Percentiles rank a stretch among this genome's conserved stretches.
phyloP scores from a whole-genome alignment of 1,140 invertebrate species.

The Drosophila fuyamai region DNA sequence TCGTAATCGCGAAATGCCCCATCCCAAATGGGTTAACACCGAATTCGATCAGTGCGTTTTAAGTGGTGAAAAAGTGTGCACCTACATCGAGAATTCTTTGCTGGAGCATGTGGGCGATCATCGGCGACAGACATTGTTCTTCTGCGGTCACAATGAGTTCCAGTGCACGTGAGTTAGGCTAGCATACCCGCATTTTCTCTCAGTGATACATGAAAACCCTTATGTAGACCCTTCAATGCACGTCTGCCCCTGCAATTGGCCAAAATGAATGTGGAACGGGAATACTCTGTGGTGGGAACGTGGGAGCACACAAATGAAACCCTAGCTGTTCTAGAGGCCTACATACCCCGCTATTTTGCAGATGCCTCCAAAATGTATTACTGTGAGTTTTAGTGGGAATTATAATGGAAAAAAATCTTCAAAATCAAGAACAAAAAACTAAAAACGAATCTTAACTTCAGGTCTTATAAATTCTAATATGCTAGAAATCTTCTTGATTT shows the following conservation, averaged over 20 bases:
- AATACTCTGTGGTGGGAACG: constrained; percentile 94
- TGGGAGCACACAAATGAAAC: constrained; percentile 94
- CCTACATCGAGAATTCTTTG: constrained; percentile 91
- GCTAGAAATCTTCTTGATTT: background rate
- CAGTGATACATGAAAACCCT: background rate
- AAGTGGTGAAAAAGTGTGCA: constrained; percentile 91
- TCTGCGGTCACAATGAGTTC: constrained; percentile 92
- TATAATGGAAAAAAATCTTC: background rate
- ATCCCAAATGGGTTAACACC: constrained; percentile 92
- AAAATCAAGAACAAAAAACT: background rate
- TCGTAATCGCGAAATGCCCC: constrained; percentile 92
- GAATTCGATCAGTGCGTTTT: constrained; percentile 93
- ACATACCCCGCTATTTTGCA: constrained; percentile 92
- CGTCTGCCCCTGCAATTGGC: constrained; percentile 92
- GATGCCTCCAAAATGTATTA: constrained; percentile 92
- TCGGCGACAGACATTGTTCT: constrained; percentile 90
- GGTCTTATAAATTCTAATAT: too few species aligned
- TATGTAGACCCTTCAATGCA: constrained; percentile 92
- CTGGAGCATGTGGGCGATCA: constrained; percentile 94
- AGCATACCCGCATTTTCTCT: background rate
- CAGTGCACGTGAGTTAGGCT: constrained; percentile 77
- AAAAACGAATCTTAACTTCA: too few species aligned
- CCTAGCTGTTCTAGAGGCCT: constrained; percentile 92
- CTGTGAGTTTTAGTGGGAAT: constrained; percentile 86
- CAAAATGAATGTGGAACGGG: constrained; percentile 92